Base-by-base conservation (phyloP, 1,140 invertebrate genomes). In the Bombus pyrosoma region DNA sequence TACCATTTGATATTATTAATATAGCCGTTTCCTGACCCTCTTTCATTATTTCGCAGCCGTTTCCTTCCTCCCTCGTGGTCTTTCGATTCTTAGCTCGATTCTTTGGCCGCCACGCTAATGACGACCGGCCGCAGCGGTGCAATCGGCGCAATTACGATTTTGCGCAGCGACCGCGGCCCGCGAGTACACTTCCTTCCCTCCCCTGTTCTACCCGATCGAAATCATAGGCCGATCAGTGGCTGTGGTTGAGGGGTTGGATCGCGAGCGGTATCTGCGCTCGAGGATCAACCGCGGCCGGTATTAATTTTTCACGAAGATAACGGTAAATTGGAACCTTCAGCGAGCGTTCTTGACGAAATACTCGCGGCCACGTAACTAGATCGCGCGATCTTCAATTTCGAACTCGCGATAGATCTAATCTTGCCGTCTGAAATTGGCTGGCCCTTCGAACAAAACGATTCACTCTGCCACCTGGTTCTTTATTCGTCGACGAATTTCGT, bases 161-260 rank as follows among this genome's bases (percentile, higher is more conserved):
- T 62, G 59, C 77, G 75, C 80, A 25, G 32, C 57, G 72, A 77
- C 72, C 81, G 77, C 83, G 77, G 57, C 75, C 13, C 71, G 41
- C 72, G 41, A 74, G 32, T 43, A 74, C n/a, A 43, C 62, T 41
- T 18, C 78, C 41, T 37, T 68, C 64, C 57, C 57, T 59, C 53
- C 57, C 25, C 41, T 62, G 39, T 53, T 62, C 43, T 47, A 39
- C 68, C 59, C 85, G 78, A 89, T 89, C 86, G 78, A 88, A 88
- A 88, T 88, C 86, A 89, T 89, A 89, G 86, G 59, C 43, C 86
- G 79, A 88, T 88, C 86, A 69, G 66, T 64, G 83, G 66, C 62
- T 86, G 86, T 69, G 87, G 87, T 88, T n/a, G 85, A 88, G 78
- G 83, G 73, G n/a, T 80, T 68, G 66, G 62, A 73, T 66, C 57